Conservation (phyloP, 2,888 invertebrate species). For the Seira musarum region DNA sequence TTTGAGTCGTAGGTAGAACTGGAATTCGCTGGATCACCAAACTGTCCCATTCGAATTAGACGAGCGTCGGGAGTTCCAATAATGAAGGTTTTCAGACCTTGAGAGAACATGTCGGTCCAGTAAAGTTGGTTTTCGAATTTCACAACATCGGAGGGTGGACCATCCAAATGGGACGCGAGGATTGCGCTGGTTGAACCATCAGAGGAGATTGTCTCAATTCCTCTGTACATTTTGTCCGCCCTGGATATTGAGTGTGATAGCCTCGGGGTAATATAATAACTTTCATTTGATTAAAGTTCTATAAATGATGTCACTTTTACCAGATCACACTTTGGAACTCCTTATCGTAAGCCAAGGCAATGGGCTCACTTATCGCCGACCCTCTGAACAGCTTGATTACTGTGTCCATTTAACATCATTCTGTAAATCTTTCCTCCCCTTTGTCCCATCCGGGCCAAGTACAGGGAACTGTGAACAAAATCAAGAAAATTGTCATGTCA, state of each 20-base stretch:
- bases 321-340: constrained; percentile 78
- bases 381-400: constrained; percentile 73
- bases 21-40: constrained; percentile 27
- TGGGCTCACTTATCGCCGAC: constrained; percentile 74
- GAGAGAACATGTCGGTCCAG: constrained; percentile 66
- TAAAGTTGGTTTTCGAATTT: constrained; percentile 61
- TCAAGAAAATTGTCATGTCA: too few relatives aligned
- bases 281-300: not conserved
- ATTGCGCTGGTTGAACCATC: constrained; percentile 52
- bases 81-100: constrained; percentile 39
- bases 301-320: constrained; percentile 56
- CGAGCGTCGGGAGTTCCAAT: constrained; percentile 10
- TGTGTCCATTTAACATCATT: constrained; percentile 80
- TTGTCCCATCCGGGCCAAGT: constrained; percentile 74
- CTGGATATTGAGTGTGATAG: too few relatives aligned
- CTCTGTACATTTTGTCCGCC: constrained; percentile 59
- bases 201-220: constrained; percentile 59
- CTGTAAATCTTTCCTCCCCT: constrained; percentile 76
- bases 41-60: constrained; percentile 29
- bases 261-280: too few relatives aligned
- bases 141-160: constrained; percentile 61
- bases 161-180: constrained; percentile 34
- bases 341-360: constrained; percentile 76
- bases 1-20: constrained; percentile 42
- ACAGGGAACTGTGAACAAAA: constrained; percentile 81